phyloP scores from a whole-genome alignment of 2,797 vertebrate species.

The Argyrosomus regius region DNA sequence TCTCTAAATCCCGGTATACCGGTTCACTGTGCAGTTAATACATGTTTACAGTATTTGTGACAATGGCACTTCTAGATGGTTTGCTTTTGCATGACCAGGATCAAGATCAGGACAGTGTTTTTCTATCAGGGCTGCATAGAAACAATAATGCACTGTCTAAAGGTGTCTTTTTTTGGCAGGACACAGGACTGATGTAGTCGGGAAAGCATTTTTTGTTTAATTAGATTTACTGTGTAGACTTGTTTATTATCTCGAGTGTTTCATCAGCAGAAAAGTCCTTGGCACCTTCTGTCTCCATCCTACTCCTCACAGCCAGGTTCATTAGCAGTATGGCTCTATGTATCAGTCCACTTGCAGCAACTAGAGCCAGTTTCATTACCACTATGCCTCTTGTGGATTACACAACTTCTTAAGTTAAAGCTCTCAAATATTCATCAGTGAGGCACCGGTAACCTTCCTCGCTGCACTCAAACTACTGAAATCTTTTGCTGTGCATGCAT shows the following conservation, averaged over 20 bases:
- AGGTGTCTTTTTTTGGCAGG: not conserved
- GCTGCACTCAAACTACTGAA: not conserved
- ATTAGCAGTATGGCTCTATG: conserved; percentile 10
- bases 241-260: conserved; percentile 2
- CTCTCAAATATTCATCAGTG: conserved; percentile 54
- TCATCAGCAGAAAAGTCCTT: not conserved
- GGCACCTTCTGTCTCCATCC: not conserved
- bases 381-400: conserved; percentile 14
- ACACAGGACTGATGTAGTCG: not conserved
- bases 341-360: conserved; percentile 9
- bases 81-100: conserved; percentile 13
- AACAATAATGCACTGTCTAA: conserved; percentile 24
- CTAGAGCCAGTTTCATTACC: conserved; percentile 41
- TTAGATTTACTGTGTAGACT: not conserved
- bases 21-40: conserved; percentile 53
- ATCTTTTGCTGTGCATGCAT: not conserved
- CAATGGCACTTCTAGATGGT: conserved; percentile 46
- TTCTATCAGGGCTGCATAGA: not conserved
- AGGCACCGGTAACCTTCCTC: conserved; percentile 2
- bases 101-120: conserved; percentile 23
- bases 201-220: not conserved
- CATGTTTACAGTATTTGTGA: conserved; percentile 76
- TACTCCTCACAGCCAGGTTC: not conserved
- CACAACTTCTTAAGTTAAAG: conserved; percentile 37
- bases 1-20: conserved; percentile 64